Evolutionary conservation across 2,888 invertebrate species (phyloP), one percentile per base, ranked within the genome.

Genomic region (Fragum whitleyi): DNA sequence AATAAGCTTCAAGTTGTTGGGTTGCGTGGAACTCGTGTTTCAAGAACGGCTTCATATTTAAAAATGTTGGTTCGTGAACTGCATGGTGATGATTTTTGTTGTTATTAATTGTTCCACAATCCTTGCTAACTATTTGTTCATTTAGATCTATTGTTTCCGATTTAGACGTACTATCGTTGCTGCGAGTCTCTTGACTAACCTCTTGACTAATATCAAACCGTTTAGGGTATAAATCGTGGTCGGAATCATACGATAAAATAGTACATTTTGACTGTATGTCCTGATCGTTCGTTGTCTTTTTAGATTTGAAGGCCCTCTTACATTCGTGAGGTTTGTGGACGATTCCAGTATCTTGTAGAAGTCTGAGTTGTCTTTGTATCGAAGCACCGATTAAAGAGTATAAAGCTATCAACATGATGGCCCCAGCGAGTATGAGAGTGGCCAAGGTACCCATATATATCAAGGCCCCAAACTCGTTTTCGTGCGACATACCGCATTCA

Each of bases 341-440:
- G 0, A 42, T 21, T 39, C 42, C 42, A 42, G 42, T 65, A 9
- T 65, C 42, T 65, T 65, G 39, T 5, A 65, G 23, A 21, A 65
- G 42, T 7, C 1, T 42, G 3, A 42, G 42, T 14, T 65, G 65
- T 39, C 21, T 65, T 42, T 23, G 32, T 3, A 65, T 39, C 2
- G 65, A 6, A 2, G 21, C 9, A 9, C 42, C 65, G 42, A 65
- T 65, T 16, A 65, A 26, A 23, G 65, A 42, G n/a, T 65, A 65
- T n/a, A 65, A 26, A 2, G 42, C 65, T 39, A 65, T 65, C 11
- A 65, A 65, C 0, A 65, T 32, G n/a, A 42, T 23, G 2, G 65
- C 42, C 23, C 23, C 65, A 14, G 23, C 11, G 5, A 42, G 1
- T 9, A 42, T 23, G 11, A 65, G 11, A 26, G 21, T 11, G 0